Evolutionary conservation across 2,113 vertebrate genomes (phyloP), one percentile per base, ranked within the genome.

Genomic region (Pteropus alecto): DNA sequence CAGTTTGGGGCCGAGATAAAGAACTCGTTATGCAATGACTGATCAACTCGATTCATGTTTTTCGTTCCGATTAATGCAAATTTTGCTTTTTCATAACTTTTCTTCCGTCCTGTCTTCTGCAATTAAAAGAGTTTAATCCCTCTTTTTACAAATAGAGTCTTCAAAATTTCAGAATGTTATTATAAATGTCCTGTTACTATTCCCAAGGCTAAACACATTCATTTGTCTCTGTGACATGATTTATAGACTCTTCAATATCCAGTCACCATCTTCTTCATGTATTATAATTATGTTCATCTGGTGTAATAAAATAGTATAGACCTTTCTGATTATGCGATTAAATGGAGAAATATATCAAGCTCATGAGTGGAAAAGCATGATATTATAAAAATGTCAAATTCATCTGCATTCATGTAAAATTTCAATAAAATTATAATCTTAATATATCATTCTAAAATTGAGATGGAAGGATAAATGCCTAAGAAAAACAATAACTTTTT

Each of bases 381-480:
- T 89, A 79, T 16, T 95, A n/a, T 92, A 89, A 93, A 95, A 89
- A 70, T 85, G 30, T 87, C 81, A 96, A 83, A 79, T 78, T 43
- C 13, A 73, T 61, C 5, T 14, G 71, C 24, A 60, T 79, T 82
- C 22, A 71, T 74, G 21, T 51, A 76, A 84, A 84, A 85, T 70
- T 38, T 88, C 18, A 63, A 56, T 74, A 90, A 88, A 87, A 94
- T 74, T 70, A 67, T 15, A 88, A 79, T 86, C 24, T 88, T 12
- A 81, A 22, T 51, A 9, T 22, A 84, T 54, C 43, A 68, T 86
- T 93, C 12, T 51, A 60, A 88, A 86, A 48, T 46, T 82, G 33
- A 83, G 51, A 65, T 51, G 9, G 22, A 56, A 61, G 1, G 56
- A 74, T 74, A 73, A 93, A 68, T 65, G 14, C 9, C 18, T 16